These are phyloP conservation scores for Climacteris rufus DNA, from an alignment of 2,113 vertebrate genomes.

Conservation along the genomic window DNA sequence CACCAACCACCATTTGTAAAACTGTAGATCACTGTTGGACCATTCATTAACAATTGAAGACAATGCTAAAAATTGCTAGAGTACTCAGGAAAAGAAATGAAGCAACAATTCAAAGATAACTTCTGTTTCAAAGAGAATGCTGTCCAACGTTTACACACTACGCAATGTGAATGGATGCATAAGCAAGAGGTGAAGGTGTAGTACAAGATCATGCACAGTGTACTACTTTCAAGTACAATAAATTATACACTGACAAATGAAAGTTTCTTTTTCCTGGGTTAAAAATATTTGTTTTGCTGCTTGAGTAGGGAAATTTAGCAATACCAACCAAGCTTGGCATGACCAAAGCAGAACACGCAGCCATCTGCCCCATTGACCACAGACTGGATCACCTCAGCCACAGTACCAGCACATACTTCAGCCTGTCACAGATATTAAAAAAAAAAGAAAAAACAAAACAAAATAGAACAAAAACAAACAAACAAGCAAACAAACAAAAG, in stretches of 20 bases:
- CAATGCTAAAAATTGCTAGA: neutral
- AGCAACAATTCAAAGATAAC: neutral
- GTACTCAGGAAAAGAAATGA: neutral
- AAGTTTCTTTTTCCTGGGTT: neutral
- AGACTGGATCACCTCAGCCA: constrained; percentile 98
- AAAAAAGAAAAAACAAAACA: neutral
- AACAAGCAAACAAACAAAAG: neutral
- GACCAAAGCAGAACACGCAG: constrained; percentile 98
- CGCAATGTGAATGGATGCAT: neutral
- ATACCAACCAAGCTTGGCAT: constrained; percentile 92
- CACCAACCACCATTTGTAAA: neutral
- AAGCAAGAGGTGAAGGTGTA: neutral
- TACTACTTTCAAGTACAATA: neutral
- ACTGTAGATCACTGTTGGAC: neutral
- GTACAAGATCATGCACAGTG: neutral
- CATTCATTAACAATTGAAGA: neutral
- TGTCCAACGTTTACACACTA: neutral
- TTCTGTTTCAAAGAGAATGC: neutral
- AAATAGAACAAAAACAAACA: neutral
- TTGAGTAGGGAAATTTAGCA: constrained; percentile 9
- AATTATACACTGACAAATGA: neutral
- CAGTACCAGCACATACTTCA: constrained; percentile 94
- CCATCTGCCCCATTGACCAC: constrained; percentile 97
- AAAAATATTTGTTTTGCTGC: neutral
- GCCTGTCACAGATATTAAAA: constrained; percentile 73